Evolutionary conservation across 2,797 vertebrate species (phyloP).

Genomic region (Graptemys geographica): DNA sequence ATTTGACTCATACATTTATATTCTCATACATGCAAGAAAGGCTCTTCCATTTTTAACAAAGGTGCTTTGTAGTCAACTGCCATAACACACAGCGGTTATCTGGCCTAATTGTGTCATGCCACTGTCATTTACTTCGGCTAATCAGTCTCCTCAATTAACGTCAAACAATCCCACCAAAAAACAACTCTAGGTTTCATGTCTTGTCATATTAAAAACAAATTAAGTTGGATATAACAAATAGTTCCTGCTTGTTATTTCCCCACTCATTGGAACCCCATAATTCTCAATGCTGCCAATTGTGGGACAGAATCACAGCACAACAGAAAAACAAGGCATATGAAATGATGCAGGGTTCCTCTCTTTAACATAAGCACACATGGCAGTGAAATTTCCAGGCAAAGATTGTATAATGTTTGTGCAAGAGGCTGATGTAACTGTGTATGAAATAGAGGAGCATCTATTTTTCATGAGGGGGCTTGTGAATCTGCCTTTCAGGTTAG

Average conservation of each 20-base stretch:
- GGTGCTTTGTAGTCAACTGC: conserved; percentile 27
- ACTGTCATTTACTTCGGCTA: conserved; percentile 37
- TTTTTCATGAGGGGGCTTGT: neutral
- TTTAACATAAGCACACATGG: neutral
- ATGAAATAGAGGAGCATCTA: conserved; percentile 1
- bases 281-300: neutral
- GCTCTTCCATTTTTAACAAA: conserved; percentile 14
- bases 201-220: neutral
- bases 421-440: neutral
- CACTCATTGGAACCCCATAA: neutral
- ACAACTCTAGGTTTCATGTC: neutral
- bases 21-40: neutral
- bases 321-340: neutral
- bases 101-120: conserved; percentile 27
- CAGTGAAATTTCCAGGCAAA: neutral
- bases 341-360: neutral
- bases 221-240: neutral
- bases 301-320: conserved; percentile 15
- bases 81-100: conserved; percentile 36
- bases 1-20: neutral
- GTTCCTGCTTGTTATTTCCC: neutral
- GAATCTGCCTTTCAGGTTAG: neutral
- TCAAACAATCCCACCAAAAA: neutral
- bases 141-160: conserved; percentile 28
- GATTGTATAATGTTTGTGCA: neutral